phyloP scores from a whole-genome alignment of 2,888 invertebrate species.

The Nasonia oneida region DNA sequence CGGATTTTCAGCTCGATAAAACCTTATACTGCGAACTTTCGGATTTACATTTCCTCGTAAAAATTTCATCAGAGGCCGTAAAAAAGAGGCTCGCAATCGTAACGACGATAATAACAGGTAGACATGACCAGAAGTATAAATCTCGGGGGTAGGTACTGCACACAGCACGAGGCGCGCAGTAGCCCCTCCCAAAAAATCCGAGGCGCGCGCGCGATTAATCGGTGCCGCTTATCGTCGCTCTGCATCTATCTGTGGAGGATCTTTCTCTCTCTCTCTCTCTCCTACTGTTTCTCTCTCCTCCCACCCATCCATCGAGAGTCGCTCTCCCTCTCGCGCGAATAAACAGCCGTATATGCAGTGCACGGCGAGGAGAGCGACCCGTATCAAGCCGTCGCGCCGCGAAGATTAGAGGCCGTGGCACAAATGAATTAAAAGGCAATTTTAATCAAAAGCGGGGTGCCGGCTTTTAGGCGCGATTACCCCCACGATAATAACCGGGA shows the following conservation, averaged over 20 bases:
- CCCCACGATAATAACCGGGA: constrained; percentile 76
- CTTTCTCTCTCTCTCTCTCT: not conserved
- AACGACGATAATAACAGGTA: not conserved
- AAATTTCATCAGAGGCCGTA: constrained; percentile 3
- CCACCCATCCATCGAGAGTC: not conserved
- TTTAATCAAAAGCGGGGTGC: constrained; percentile 78
- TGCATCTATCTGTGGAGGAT: not conserved
- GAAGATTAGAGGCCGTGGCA: constrained; percentile 77
- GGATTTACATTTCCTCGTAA: not conserved
- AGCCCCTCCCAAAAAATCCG: not conserved
- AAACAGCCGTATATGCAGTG: not conserved
- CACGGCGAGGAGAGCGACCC: constrained; percentile 14
- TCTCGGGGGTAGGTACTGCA: not conserved
- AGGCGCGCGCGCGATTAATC: constrained; percentile 29
- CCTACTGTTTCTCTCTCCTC: constrained; percentile 18
- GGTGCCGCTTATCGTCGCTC: constrained; percentile 26
- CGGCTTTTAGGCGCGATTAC: constrained; percentile 78
- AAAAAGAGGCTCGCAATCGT: not conserved
- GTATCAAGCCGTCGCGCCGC: constrained; percentile 66
- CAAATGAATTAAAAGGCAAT: constrained; percentile 80
- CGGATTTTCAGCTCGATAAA: constrained; percentile 15
- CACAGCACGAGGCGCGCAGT: too few relatives aligned
- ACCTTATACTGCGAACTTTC: not conserved
- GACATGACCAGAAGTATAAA: constrained; percentile 14
- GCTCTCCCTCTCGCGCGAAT: not conserved